Evolutionary conservation across 2,113 vertebrate genomes (phyloP), one percentile per base, ranked within the genome.

Genomic region (Crotalus horridus): DNA sequence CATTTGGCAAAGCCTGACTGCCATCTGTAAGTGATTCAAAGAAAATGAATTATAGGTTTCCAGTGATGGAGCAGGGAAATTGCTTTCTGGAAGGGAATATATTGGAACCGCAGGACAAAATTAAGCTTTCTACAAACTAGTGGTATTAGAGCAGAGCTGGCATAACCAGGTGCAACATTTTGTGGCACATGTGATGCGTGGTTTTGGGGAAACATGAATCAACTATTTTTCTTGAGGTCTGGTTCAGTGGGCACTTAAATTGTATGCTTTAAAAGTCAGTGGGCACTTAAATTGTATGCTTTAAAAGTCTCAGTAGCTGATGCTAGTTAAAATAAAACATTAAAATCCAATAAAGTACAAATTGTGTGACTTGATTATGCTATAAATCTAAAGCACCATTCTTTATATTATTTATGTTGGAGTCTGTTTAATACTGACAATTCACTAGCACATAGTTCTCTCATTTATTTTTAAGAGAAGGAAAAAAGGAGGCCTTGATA

Each of bases 11-110:
- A 23, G 11, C 51, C 53, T n/a, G 24, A 23, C 33, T 59, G 55
- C 69, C 92, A 93, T 91, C 26, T 88, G 89, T 29, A 91, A 74
- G 20, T 53, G 51, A 88, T 93, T 53, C 53, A 4, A 46, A 88
- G n/a, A 26, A 85, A 64, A 33, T n/a, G 23, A 87, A 93, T 43
- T 13, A 8, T 20, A 11, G 4, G 43, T 59, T 61, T 93, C 33
- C 11, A n/a, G 13, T 51, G 58, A 39, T 29, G 46, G 48, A 46
- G 17, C 21, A 29, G 33, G 21, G 13, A 39, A 43, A 21, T 20
- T 88, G 17, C 51, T 8, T 51, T 56, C n/a, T 85, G 59, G 53
- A 43, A 10, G 26, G 53, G 13, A 26, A 23, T 54, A 29, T 54
- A 15, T 64, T 64, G 33, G 69, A 53, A 43, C 17, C 10, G 29